Base-by-base conservation (phyloP, 2,113 vertebrate species). In the Oryzias celebensis region DNA sequence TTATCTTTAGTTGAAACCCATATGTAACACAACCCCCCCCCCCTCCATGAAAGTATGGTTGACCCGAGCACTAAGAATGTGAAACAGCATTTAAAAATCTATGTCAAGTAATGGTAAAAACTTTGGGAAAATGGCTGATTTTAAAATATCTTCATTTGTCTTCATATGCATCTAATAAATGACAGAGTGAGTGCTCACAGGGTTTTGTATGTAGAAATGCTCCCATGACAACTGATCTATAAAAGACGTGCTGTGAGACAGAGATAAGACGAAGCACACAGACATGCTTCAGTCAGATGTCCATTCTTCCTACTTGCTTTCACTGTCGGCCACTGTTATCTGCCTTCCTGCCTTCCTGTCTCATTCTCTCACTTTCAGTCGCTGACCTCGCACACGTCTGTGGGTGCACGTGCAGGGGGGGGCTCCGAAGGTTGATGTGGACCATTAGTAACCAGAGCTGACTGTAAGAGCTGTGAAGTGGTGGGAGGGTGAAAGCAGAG, bases 361-460 rank as follows among this genome's bases (percentile, higher is more conserved):
- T 71, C 49, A 43, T 67, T 75, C 66, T 54, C 66, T 63, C 63
- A 47, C 59, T 71, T 62, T 75, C 54, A 65, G 22, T 62, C 16
- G 24, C 43, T 59, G 26, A 72, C 66, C 52, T 50, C 43, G 50
- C 63, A 28, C 24, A 60, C 28, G 52, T 55, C 44, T 75, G 51
- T 49, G 10, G 57, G 22, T 44, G 44, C 23, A 23, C 55, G 65
- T 44, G 43, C 46, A 62, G 42, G 14, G 31, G 67, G 51, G 45
- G 31, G 67, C 51, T 63, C 23, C 26, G 55, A 22, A 58, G 65
- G 71, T 73, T 69, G 82, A 80, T 70, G 63, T 71, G 51, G 52
- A 58, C 75, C 75, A 82, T 89, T 87, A 85, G 84, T 82, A 89
- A 89, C 74, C 69, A 54, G 77, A 89, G 86, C 60, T 61, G 78